Evolutionary conservation across 2,113 vertebrate species (phyloP).

Genomic region (Hiodon tergisus): DNA sequence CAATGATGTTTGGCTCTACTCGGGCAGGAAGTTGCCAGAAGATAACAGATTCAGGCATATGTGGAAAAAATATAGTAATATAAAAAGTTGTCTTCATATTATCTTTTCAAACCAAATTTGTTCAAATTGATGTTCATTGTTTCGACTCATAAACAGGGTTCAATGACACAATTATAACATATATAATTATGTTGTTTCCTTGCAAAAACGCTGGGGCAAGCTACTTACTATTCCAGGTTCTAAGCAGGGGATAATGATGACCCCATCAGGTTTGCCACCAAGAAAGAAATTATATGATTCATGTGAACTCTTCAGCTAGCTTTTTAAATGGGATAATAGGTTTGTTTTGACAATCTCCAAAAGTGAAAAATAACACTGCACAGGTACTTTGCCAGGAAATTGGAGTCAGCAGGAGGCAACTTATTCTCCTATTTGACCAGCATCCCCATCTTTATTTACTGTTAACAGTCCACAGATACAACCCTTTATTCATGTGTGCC

Average conservation of each 20-base stretch:
- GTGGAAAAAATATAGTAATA: background rate
- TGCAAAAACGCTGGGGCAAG: background rate
- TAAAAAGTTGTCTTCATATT: background rate
- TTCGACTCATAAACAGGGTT: background rate
- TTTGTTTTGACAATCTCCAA: background rate
- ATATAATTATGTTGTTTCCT: background rate
- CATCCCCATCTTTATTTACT: background rate
- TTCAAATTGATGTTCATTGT: background rate
- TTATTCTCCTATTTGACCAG: background rate
- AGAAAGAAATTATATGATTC: background rate
- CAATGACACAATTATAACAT: background rate
- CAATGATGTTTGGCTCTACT: slow-evolving; percentile 23
- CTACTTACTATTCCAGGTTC: background rate
- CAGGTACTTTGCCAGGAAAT: background rate
- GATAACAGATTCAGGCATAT: slow-evolving; percentile 7
- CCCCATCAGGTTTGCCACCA: too few species aligned
- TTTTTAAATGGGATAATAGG: background rate
- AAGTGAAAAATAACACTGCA: background rate
- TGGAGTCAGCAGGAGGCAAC: background rate
- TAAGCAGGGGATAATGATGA: background rate
- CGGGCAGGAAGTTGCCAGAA: slow-evolving; percentile 11
- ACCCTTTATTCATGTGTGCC: background rate
- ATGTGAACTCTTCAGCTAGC: background rate
- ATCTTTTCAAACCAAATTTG: background rate
- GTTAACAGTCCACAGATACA: slow-evolving; percentile 1